Evolutionary conservation across 2,797 vertebrate species (phyloP), one percentile per base, ranked within the genome.

Genomic region (Bovichtus diacanthus): DNA sequence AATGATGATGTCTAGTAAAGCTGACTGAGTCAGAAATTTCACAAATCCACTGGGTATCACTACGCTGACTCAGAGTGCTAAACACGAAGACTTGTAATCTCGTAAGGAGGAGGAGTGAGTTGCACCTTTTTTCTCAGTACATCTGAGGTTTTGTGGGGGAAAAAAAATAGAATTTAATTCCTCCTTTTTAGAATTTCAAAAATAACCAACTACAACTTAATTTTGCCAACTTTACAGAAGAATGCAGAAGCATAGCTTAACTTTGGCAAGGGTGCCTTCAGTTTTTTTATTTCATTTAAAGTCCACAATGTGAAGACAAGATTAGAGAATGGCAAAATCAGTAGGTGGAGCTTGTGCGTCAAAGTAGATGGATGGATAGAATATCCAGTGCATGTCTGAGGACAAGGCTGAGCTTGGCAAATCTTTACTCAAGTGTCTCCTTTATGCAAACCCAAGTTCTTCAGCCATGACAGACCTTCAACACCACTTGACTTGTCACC

Each of bases 11-110:
- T 68, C 39, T 19, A 23, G 31, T 11, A 44, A 60, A 55, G 82
- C 78, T 83, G 87, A 90, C 64, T 87, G 76, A 70, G 50, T 39
- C 46, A 82, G 47, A 83, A 76, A 49, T 67, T 61, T 72, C 31
- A 63, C 34, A 63, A 50, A 71, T 78, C 44, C 34, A 19, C 53
- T 38, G n/a, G 18, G 58, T 78, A 66, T 71, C 65, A 34, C 71
- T 61, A 16, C 11, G 46, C 75, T 84, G 78, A 82, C 16, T 84
- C 80, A 76, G 65, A 25, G 21, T 19, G 44, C 36, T 55, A 58
- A 79, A 73, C 25, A 62, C 46, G 67, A 19, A 55, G 72, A 34
- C 19, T 70, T 44, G 50, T 60, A n/a, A 47, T 56, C 23, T 43
- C 2, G 2, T 81, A 39, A 72, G 23, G 19, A 59, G 23, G 19